Evolutionary conservation across 1,140 invertebrate species (phyloP).

Genomic region (Lysiphlebus fabarum): DNA sequence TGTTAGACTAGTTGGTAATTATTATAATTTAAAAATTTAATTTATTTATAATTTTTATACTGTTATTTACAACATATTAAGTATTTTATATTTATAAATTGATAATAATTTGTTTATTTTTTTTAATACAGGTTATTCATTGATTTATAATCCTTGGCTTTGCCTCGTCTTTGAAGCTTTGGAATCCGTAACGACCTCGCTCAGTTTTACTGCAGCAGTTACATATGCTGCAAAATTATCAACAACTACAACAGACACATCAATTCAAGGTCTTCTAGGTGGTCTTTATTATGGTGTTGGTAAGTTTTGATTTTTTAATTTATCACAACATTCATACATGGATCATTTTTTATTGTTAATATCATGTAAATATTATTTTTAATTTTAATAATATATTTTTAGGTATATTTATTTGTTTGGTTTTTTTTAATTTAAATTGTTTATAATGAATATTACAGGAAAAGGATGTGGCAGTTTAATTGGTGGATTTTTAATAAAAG

Average conservation of each 20-base stretch:
- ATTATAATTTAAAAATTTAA: too few species aligned
- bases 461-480: conserved; percentile 74
- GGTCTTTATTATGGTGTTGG: conserved; percentile 80
- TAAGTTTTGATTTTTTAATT: conserved; percentile 43
- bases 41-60: conserved; percentile 3
- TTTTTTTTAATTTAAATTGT: neutral
- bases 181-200: conserved; percentile 78
- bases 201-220: conserved; percentile 78
- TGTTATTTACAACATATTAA: too few species aligned
- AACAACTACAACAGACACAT: conserved; percentile 76
- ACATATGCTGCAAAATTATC: conserved; percentile 78
- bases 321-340: conserved; percentile 6
- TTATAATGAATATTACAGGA: conserved; percentile 53
- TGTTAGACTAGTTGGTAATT: conserved; percentile 68
- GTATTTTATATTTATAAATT: neutral
- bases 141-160: conserved; percentile 78
- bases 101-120: conserved; percentile 16
- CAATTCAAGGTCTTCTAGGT: conserved; percentile 77
- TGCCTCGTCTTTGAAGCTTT: conserved; percentile 79
- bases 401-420: conserved; percentile 11
- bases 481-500: conserved; percentile 74
- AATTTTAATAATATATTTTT: conserved; percentile 11
- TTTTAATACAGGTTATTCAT: conserved; percentile 66
- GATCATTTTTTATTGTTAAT: conserved; percentile 14
- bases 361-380: conserved; percentile 1